Conservation (phyloP, 1,140 invertebrate species). For the Ctenoplectra terminalis region DNA sequence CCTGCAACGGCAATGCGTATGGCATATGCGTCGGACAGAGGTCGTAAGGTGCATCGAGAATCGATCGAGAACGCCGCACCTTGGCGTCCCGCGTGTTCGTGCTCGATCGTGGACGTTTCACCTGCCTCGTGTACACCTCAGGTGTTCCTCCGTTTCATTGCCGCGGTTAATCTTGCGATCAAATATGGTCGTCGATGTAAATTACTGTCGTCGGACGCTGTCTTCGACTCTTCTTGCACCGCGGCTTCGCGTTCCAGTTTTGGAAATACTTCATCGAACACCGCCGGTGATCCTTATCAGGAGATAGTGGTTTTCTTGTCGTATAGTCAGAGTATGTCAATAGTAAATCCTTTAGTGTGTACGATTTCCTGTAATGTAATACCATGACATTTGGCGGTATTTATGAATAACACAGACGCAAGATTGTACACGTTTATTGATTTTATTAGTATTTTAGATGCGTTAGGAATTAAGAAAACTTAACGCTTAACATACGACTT, state of each 20-base stretch:
- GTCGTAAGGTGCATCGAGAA: slow-evolving; percentile 63
- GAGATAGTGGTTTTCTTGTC: not conserved
- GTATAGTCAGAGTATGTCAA: not conserved
- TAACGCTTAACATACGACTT: too few relatives aligned
- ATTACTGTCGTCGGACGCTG: slow-evolving; percentile 1
- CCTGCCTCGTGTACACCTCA: slow-evolving; percentile 41
- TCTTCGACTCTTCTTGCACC: not conserved
- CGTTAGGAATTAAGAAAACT: too few relatives aligned
- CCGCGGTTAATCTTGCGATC: slow-evolving; percentile 39
- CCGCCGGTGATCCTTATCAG: slow-evolving; percentile 1
- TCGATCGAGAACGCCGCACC: slow-evolving; percentile 63
- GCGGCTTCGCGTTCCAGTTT: slow-evolving; percentile 4
- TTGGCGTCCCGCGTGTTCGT: slow-evolving; percentile 32
- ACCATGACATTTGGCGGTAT: too few relatives aligned
- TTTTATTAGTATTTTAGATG: too few relatives aligned
- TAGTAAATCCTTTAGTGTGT: not conserved
- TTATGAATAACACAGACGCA: too few relatives aligned
- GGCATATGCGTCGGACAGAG: slow-evolving; percentile 41
- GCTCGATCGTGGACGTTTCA: slow-evolving; percentile 53
- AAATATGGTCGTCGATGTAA: slow-evolving; percentile 24
- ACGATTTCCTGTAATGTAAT: not conserved
- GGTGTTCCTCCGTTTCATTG: slow-evolving; percentile 23
- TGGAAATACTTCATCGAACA: not conserved
- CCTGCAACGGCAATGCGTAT: slow-evolving; percentile 30
- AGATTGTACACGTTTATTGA: too few relatives aligned